Evolutionary conservation across 2,888 invertebrate species (phyloP), one percentile per base, ranked within the genome.

Genomic region (Melanostoma scalare): DNA sequence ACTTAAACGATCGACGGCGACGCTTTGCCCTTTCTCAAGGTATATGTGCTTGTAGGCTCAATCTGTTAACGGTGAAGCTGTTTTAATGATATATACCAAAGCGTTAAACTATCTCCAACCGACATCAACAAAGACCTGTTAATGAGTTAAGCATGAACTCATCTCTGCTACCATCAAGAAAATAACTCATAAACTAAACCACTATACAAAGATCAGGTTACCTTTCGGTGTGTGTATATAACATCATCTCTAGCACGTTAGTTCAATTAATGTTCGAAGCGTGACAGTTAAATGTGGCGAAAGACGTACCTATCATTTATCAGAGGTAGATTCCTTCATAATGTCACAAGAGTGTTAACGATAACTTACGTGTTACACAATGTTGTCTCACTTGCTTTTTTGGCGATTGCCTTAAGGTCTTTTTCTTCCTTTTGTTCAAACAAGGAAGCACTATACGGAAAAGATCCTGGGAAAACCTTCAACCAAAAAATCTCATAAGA

Each of bases 91-190:
- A 68, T 61, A 61, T 76, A 60, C 44, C 60, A 55, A 76, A 76
- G 9, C 50, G 67, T 71, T 60, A 69, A 76, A 46, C 60, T 71
- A 61, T 71, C 65, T 55, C 46, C 31, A 56, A 48, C 44, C 10
- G 44, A 52, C 50, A 63, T 31, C 68, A 77, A 72, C 77, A 77
- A 77, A 73, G 55, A 72, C 40, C 48, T 46, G 81, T 56, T 82
- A 82, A 82, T 82, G 73, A 77, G 76, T 55, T 50, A 68, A 73
- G 63, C 81, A 82, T 58, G 81, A 68, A 73, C 46, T 69, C 61
- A 52, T 40, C 46, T 30, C 3, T 35, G 69, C 56, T 77, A 52
- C 67, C 68, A 77, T 46, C 38, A 68, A 50, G 20, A 61, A 60
- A 61, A 40, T 58, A 60, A 31, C 8, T 48, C 42, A 20, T 20